Evolutionary conservation across 2,888 invertebrate genomes (phyloP), one percentile per base, ranked within the genome.

Genomic region (Lasioglossum morio): DNA sequence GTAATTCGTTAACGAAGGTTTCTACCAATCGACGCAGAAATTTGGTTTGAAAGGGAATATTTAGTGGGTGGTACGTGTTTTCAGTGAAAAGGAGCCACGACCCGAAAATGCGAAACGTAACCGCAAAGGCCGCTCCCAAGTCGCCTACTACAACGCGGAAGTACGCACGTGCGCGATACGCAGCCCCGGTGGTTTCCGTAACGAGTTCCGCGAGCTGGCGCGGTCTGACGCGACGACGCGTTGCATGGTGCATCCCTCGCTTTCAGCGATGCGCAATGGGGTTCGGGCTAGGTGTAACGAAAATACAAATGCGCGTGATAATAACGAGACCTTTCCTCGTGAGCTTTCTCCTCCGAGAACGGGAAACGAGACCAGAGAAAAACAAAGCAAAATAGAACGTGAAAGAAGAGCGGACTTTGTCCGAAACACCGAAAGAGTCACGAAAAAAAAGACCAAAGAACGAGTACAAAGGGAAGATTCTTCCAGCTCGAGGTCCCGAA

Each of bases 231-330:
- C 57, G 48, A 46, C 46, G 53, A 57, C 57, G 57, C n/a, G n/a
- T 10, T 57, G 57, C n/a, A 57, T 57, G 57, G 57, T 57, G 57
- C 30, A 63, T 30, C 60, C 27, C 69, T 37, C 14, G 79, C 75
- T 66, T 53, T 40, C 48, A 57, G 27, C 75, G 48, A 83, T 46
- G 82, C 79, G 79, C 88, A 86, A 86, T 84, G 77, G 86, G 84
- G 86, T 84, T 88, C 79, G 74, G 81, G 72, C 53, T 27, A 37
- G 48, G 43, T 69, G 82, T 82, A 80, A 84, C 82, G 88, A 88
- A 89, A 87, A 85, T 90, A 89, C 84, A 89, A 90, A 90, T 88
- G 81, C 75, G n/a, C 72, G 79, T 63, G 85, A 84, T 77, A 83
- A 88, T 89, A 90, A 89, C 82, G 81, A 72, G 72, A n/a, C 37